phyloP scores from a whole-genome alignment of 2,888 invertebrate species.

The Lithophane ornitopus region DNA sequence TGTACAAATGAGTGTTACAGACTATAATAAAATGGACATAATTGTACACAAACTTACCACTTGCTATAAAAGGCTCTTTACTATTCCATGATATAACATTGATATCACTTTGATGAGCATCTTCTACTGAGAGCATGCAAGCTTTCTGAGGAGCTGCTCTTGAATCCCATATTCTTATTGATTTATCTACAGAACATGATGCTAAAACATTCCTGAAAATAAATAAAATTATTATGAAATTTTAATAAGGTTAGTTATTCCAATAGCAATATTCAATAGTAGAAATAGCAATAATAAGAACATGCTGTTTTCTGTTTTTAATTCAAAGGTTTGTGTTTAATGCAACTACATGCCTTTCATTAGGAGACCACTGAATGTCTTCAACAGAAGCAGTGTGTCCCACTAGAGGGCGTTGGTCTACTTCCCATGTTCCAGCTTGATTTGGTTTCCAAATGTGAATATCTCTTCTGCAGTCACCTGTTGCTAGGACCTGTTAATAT shows the following conservation, averaged over 20 bases:
- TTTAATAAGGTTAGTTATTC: neutral
- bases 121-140: conserved; percentile 96
- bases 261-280: too few species aligned
- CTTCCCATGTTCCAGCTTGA: conserved; percentile 95
- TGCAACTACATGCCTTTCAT: conserved; percentile 91
- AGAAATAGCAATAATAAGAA: neutral
- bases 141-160: conserved; percentile 96
- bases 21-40: neutral
- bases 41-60: conserved; percentile 87
- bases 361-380: conserved; percentile 99
- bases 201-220: conserved; percentile 93
- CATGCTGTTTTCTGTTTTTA: neutral
- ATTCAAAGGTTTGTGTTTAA: neutral
- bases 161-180: conserved; percentile 98
- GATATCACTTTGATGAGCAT: conserved; percentile 97
- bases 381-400: conserved; percentile 98
- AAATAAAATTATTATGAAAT: conserved; percentile 1
- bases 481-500: conserved; percentile 93
- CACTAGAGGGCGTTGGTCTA: conserved; percentile 96
- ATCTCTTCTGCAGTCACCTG: conserved; percentile 98
- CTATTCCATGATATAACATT: conserved; percentile 99
- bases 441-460: conserved; percentile 98
- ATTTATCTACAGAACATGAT: conserved; percentile 96
- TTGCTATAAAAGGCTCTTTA: conserved; percentile 96
- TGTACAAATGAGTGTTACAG: neutral